Conservation (phyloP, 1,140 invertebrate species). For the Heliconius nattereri region DNA sequence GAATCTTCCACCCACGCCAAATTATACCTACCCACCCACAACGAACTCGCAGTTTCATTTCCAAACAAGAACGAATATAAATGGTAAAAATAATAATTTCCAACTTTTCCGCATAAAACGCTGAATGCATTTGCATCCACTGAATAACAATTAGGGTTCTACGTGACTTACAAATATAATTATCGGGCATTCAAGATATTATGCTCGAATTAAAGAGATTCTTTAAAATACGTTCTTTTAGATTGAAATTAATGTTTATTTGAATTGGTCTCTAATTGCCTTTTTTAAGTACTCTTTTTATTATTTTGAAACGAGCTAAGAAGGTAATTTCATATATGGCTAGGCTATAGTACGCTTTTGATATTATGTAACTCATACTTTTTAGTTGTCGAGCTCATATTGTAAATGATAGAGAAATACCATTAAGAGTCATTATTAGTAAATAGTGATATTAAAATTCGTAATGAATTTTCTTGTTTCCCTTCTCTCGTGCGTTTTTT, state of each 20-base stretch:
- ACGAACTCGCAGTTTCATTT: background rate
- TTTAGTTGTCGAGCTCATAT: too few relatives aligned
- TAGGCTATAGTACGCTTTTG: background rate
- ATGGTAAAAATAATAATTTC: constrained; percentile 21
- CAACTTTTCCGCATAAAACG: constrained; percentile 30
- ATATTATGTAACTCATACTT: background rate
- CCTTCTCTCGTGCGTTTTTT: too few relatives aligned
- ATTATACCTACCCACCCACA: background rate
- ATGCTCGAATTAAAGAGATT: constrained; percentile 2
- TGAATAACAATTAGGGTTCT: constrained; percentile 31
- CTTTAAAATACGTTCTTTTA: constrained; percentile 11
- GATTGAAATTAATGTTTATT: constrained; percentile 3
- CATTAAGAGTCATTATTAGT: too few relatives aligned
- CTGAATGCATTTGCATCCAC: constrained; percentile 39
- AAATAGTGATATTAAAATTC: too few relatives aligned
- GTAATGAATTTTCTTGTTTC: too few relatives aligned
- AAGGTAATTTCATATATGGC: background rate
- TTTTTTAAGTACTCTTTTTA: background rate
- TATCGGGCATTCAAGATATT: constrained; percentile 19
- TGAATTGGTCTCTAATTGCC: background rate
- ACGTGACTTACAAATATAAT: constrained; percentile 40
- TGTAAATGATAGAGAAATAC: too few relatives aligned
- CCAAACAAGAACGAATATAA: constrained; percentile 2
- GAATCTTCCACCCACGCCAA: background rate
- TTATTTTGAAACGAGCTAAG: background rate